Percentiles rank a stretch among this genome's conserved stretches.
These are phyloP conservation scores for Eupithecia tripunctaria DNA, from an alignment of 2,888 invertebrate genomes.

Conservation along the genomic window DNA sequence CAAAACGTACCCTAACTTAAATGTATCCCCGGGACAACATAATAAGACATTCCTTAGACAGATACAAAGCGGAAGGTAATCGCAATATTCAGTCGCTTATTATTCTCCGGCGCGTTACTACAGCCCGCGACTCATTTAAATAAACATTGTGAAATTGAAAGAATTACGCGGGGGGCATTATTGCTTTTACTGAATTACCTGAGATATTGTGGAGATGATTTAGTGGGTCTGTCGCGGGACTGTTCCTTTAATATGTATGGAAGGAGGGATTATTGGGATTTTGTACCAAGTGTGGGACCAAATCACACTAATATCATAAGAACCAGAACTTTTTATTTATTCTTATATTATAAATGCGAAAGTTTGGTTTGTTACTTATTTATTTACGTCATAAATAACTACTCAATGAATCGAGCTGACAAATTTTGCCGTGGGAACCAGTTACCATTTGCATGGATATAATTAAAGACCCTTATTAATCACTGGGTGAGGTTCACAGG, in stretches of 20 bases:
- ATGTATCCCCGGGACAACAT: slow-evolving; percentile 52
- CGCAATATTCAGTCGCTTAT: slow-evolving; percentile 6
- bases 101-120: slow-evolving; percentile 23
- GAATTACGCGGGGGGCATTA: slow-evolving; percentile 64
- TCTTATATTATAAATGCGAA: too few species aligned
- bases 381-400: too few species aligned
- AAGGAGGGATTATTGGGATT: slow-evolving; percentile 4
- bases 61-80: slow-evolving; percentile 64
- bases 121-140: slow-evolving; percentile 70
- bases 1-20: too few species aligned
- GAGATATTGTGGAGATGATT: slow-evolving; percentile 44
- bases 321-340: too few species aligned
- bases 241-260: slow-evolving; percentile 26
- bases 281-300: not conserved
- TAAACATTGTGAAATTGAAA: slow-evolving; percentile 83
- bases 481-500: too few species aligned
- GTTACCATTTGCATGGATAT: too few species aligned
- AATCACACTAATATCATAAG: not conserved
- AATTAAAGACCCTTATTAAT: too few species aligned
- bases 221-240: slow-evolving; percentile 14
- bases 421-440: too few species aligned
- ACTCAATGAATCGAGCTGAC: too few species aligned
- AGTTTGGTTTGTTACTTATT: too few species aligned
- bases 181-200: slow-evolving; percentile 51
- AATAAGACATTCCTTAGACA: slow-evolving; percentile 71